These are phyloP conservation scores for Corythoichthys intestinalis DNA, from an alignment of 2,113 vertebrate species.

Conservation along the genomic window DNA sequence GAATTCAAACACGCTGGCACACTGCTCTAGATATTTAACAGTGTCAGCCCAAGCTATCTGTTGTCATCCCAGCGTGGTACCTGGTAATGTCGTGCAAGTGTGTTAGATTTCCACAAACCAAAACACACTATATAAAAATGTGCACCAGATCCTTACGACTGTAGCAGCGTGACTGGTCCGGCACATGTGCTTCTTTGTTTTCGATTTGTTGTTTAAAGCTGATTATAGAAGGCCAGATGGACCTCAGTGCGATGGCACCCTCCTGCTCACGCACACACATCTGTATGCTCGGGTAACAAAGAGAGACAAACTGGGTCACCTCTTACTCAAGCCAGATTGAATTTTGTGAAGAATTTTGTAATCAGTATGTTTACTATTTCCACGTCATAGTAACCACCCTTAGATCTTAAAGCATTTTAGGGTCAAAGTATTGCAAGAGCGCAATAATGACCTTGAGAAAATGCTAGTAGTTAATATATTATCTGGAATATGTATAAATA, in stretches of 20 bases:
- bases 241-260: slow-evolving; percentile 21
- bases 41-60: slow-evolving; percentile 3
- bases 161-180: slow-evolving; percentile 23
- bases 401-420: background rate
- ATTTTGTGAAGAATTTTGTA: background rate
- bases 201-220: slow-evolving; percentile 59
- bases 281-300: slow-evolving; percentile 46
- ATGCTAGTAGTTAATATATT: background rate
- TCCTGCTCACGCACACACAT: slow-evolving; percentile 48
- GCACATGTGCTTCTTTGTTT: slow-evolving; percentile 31
- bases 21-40: slow-evolving; percentile 23
- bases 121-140: background rate
- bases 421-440: background rate
- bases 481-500: no score
- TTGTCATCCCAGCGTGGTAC: slow-evolving; percentile 5
- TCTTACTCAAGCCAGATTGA: background rate
- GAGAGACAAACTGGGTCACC: slow-evolving; percentile 55
- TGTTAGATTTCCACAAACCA: background rate
- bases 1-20: slow-evolving; percentile 43
- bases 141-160: background rate
- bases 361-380: background rate
- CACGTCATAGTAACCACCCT: background rate
- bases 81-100: background rate
- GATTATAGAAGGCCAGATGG: slow-evolving; percentile 67
- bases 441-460: background rate